phyloP scores from a whole-genome alignment of 2,797 vertebrate species.

The Cygnus olor region DNA sequence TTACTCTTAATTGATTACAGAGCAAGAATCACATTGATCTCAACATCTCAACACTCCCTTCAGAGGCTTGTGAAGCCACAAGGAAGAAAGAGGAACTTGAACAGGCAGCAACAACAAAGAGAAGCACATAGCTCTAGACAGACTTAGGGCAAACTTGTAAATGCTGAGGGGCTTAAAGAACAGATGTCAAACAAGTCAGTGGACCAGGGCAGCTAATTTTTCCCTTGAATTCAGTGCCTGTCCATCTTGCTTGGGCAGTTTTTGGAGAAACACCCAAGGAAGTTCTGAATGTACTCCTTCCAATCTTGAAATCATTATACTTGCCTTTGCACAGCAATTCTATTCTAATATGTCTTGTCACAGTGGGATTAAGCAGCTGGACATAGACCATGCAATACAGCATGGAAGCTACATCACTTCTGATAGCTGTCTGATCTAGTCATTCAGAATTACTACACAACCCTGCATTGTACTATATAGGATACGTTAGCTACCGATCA shows the following conservation, averaged over 20 bases:
- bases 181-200: not conserved
- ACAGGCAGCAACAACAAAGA: not conserved
- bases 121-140: not conserved
- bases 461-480: not conserved
- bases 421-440: not conserved
- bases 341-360: not conserved
- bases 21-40: not conserved
- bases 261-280: not conserved
- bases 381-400: not conserved
- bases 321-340: not conserved
- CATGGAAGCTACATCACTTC: not conserved
- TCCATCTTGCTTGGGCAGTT: not conserved
- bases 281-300: not conserved
- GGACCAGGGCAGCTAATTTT: not conserved
- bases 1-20: not conserved
- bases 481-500: not conserved
- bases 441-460: not conserved
- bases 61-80: not conserved
- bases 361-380: not conserved
- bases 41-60: not conserved
- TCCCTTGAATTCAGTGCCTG: not conserved
- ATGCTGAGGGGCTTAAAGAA: not conserved
- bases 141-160: not conserved
- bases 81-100: not conserved
- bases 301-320: not conserved